phyloP scores from a whole-genome alignment of 1,140 invertebrate genomes.

The Diploscapter pachys region DNA sequence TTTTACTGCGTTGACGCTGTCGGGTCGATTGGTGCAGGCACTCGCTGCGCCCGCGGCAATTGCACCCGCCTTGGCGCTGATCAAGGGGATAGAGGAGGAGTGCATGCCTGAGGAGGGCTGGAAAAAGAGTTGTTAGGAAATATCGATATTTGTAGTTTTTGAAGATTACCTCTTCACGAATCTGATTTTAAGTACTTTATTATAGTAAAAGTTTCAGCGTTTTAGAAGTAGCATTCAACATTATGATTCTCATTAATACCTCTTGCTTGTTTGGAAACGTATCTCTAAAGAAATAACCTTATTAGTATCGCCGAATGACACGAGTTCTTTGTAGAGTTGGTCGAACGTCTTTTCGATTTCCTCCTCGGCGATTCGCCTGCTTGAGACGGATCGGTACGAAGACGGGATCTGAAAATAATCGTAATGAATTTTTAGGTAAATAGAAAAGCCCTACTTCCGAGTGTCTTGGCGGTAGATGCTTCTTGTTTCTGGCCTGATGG shows the following conservation, averaged over 20 bases:
- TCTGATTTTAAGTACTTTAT: too few relatives aligned
- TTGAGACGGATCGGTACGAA: constrained; percentile 4
- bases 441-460: constrained; percentile 20
- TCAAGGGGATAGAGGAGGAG: neutral
- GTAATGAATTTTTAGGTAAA: neutral
- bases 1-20: too few relatives aligned
- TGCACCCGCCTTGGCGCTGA: constrained; percentile 1
- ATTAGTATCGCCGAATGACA: constrained; percentile 5
- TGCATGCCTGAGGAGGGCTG: too few relatives aligned
- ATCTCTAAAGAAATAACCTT: too few relatives aligned
- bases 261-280: too few relatives aligned
- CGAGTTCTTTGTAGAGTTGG: constrained; percentile 24
- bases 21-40: neutral
- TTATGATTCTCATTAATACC: too few relatives aligned
- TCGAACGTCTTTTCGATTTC: constrained; percentile 28
- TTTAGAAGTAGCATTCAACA: too few relatives aligned
- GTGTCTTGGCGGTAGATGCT: constrained; percentile 27
- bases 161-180: too few relatives aligned
- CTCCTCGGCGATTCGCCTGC: constrained; percentile 6
- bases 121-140: too few relatives aligned
- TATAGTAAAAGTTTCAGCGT: too few relatives aligned
- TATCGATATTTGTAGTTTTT: too few relatives aligned
- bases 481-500: constrained; percentile 26
- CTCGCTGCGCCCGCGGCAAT: constrained; percentile 1
- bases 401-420: constrained; percentile 3